A percentile compares a stretch with the other conserved stretches of the same genome.
Evolutionary conservation across 2,113 vertebrate genomes (phyloP).

Genomic region (Platanista minor): DNA sequence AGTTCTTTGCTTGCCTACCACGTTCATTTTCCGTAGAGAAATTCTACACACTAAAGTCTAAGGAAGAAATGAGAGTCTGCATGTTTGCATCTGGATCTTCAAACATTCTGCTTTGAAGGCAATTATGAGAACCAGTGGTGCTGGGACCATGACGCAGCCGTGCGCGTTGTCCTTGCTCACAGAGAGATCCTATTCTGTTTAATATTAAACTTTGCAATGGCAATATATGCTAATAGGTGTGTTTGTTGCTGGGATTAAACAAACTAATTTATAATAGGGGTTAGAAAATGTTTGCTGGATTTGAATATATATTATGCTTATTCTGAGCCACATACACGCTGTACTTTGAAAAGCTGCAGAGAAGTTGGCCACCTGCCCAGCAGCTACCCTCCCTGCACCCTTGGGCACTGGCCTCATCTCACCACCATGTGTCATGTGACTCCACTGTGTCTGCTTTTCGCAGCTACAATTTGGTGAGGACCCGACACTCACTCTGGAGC

Average conservation of each 20-base stretch:
- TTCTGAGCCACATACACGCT: neutral
- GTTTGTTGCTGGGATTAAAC: neutral
- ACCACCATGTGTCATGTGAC: fast-evolving
- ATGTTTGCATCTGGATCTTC: neutral
- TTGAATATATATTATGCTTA: neutral
- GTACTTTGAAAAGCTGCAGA: neutral
- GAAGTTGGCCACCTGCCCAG: neutral
- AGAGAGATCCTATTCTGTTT: neutral
- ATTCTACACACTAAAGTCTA: neutral
- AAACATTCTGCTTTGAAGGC: neutral
- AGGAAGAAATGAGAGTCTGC: no score
- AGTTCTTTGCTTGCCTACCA: neutral
- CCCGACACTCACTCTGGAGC: slow-evolving; percentile 75
- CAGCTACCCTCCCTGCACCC: neutral
- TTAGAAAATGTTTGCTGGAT: neutral
- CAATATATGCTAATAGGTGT: neutral
- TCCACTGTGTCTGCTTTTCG: neutral
- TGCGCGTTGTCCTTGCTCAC: neutral
- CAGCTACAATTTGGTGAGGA: fast-evolving
- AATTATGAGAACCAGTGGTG: neutral
- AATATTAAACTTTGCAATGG: no score
- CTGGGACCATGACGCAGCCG: fast-evolving
- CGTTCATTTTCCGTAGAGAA: neutral
- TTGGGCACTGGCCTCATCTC: neutral
- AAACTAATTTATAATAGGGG: neutral